These are phyloP conservation scores for Schlechtendalia chinensis DNA, from an alignment of 1,140 invertebrate species.

Conservation along the genomic window DNA sequence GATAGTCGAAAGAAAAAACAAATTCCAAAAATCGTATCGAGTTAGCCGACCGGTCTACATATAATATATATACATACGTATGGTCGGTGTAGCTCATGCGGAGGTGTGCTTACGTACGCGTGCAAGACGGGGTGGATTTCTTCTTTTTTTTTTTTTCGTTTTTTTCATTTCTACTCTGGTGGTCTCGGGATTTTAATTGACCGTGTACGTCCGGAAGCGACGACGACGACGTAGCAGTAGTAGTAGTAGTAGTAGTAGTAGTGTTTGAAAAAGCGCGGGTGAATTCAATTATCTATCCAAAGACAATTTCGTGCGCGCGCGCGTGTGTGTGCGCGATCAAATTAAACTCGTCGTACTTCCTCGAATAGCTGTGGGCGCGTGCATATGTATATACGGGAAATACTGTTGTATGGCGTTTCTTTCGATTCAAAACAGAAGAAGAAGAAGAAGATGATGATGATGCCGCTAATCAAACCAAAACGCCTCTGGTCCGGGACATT, in stretches of 20 bases:
- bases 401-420: too few species aligned
- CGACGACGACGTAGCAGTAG: neutral
- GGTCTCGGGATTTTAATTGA: constrained; percentile 44
- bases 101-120: neutral
- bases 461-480: constrained; percentile 35
- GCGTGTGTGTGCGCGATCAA: constrained; percentile 1
- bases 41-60: neutral
- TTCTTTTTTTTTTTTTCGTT: too few species aligned
- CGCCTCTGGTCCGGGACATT: constrained; percentile 19
- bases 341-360: neutral
- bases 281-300: constrained; percentile 40
- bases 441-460: neutral
- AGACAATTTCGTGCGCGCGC: neutral
- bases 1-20: neutral
- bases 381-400: too few species aligned
- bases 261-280: constrained; percentile 35
- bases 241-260: too few species aligned
- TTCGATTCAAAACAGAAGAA: too few species aligned
- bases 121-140: neutral
- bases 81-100: neutral
- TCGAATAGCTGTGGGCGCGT: neutral
- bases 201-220: constrained; percentile 46
- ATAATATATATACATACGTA: neutral
- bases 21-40: constrained; percentile 1
- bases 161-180: neutral